Percentiles rank a stretch among this genome's conserved stretches.
These are phyloP conservation scores for Drosophila mercatorum DNA, from an alignment of 2,888 invertebrate genomes.

Conservation along the genomic window DNA sequence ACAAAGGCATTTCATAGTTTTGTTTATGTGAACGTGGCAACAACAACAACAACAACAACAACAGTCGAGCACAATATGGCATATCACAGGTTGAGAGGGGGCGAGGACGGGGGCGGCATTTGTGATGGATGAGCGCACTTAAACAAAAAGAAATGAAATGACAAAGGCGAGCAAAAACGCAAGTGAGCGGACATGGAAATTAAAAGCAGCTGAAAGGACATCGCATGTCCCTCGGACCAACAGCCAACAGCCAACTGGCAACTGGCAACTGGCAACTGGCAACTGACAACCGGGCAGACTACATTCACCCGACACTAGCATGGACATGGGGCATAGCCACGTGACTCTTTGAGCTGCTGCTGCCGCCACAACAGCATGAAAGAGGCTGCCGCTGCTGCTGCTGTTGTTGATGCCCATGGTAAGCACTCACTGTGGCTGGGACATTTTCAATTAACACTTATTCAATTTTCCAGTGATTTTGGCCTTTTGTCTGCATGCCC, in stretches of 20 bases:
- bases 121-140: constrained; percentile 62
- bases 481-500: constrained; percentile 46
- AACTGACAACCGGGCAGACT: constrained; percentile 16
- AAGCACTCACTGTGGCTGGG: constrained; percentile 37
- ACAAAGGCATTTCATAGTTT: constrained; percentile 79
- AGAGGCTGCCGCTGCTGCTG: not conserved
- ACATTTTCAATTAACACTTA: constrained; percentile 64
- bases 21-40: constrained; percentile 59
- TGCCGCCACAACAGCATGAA: not conserved
- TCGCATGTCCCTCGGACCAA: constrained; percentile 41
- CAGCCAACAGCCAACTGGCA: constrained; percentile 15
- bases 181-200: constrained; percentile 63
- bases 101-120: constrained; percentile 14
- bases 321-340: constrained; percentile 38
- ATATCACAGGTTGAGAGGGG: constrained; percentile 9
- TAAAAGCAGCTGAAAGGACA: constrained; percentile 58
- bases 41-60: constrained; percentile 26
- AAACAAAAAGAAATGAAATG: constrained; percentile 54
- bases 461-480: constrained; percentile 68
- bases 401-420: constrained; percentile 53
- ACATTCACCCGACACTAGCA: constrained; percentile 17
- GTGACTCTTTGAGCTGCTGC: constrained; percentile 15
- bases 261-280: constrained; percentile 15
- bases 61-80: constrained; percentile 6
- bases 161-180: constrained; percentile 66